Conservation (phyloP, 2,113 vertebrate genomes). For the Paramisgurnus dabryanus region DNA sequence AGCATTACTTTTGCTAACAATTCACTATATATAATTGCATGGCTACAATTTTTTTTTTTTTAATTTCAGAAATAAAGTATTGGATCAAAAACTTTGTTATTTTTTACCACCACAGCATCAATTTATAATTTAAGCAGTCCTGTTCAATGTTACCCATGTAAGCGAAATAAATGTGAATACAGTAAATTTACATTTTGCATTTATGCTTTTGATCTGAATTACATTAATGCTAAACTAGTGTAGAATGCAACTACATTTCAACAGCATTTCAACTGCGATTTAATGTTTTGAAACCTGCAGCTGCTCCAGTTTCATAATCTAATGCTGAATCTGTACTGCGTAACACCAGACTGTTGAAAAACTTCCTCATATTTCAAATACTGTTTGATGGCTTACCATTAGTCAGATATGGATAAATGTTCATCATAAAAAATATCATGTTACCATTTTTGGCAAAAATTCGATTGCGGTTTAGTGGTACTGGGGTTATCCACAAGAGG, state of each 20-base stretch:
- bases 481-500: slow-evolving; percentile 31
- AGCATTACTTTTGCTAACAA: neutral
- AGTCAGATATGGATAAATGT: neutral
- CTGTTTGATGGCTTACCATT: neutral
- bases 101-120: too few relatives aligned
- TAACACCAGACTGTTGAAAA: neutral
- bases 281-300: too few relatives aligned
- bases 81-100: neutral
- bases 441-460: neutral
- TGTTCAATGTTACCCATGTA: too few relatives aligned
- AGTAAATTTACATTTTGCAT: too few relatives aligned
- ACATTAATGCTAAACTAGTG: too few relatives aligned
- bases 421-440: neutral
- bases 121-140: too few relatives aligned
- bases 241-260: too few relatives aligned
- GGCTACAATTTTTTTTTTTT: neutral
- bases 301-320: too few relatives aligned
- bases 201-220: too few relatives aligned
- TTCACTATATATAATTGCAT: neutral
- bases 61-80: neutral
- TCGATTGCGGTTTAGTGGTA: neutral
- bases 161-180: too few relatives aligned
- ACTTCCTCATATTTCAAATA: neutral
- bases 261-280: too few relatives aligned
- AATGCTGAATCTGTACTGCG: neutral